Conservation (phyloP, 2,888 invertebrate species). For the Crocallis elinguaria region DNA sequence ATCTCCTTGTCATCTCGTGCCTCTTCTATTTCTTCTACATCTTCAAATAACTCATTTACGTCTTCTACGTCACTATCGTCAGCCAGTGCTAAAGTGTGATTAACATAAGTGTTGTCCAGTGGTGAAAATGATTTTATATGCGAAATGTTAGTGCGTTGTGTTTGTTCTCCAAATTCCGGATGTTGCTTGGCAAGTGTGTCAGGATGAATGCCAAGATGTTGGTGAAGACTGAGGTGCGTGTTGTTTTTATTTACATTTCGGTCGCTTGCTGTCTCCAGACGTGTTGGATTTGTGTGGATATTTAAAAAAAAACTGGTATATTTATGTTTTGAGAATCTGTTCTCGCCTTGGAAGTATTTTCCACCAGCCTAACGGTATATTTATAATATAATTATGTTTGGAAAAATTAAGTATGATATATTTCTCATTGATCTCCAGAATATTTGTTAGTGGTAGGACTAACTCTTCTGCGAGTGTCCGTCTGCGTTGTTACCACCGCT, state of each 20-base stretch:
- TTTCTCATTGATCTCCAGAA: too few species aligned
- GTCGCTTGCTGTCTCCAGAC: constrained; percentile 25
- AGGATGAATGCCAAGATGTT: constrained; percentile 69
- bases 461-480: too few species aligned
- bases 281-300: neutral
- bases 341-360: neutral
- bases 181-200: constrained; percentile 39
- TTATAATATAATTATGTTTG: too few species aligned
- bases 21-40: neutral
- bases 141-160: constrained; percentile 15
- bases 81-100: constrained; percentile 1
- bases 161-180: constrained; percentile 21
- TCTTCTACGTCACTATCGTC: neutral
- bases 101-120: constrained; percentile 19
- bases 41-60: neutral
- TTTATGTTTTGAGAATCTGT: neutral
- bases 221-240: constrained; percentile 53
- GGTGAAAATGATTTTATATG: constrained; percentile 26
- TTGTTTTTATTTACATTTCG: constrained; percentile 60
- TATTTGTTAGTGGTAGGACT: too few species aligned
- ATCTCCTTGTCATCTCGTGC: constrained; percentile 5
- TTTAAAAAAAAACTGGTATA: neutral
- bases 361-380: neutral
- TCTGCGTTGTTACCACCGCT: too few species aligned
- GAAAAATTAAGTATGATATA: too few species aligned